Conservation (phyloP, 2,797 vertebrate genomes). For the Cichlasoma orientale region DNA sequence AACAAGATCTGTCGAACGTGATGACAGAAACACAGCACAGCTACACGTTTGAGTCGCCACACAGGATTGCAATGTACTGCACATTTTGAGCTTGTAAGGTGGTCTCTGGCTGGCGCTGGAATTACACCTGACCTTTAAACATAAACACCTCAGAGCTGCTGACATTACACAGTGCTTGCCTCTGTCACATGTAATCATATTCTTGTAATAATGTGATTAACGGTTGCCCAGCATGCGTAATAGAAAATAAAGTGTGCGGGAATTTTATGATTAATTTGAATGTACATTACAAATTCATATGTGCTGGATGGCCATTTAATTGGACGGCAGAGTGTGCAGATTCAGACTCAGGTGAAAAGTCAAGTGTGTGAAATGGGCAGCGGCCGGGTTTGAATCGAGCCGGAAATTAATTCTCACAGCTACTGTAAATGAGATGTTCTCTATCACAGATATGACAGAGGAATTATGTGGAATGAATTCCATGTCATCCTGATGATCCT, state of each 20-base stretch:
- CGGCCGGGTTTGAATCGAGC: slow-evolving; percentile 27
- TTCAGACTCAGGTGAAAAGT: slow-evolving; percentile 58
- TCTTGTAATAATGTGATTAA: slow-evolving; percentile 60
- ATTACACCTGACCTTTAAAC: slow-evolving; percentile 74
- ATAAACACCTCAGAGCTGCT: slow-evolving; percentile 51
- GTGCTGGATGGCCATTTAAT: slow-evolving; percentile 50
- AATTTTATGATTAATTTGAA: slow-evolving; percentile 54
- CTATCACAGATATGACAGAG: slow-evolving; percentile 58
- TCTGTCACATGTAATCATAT: slow-evolving; percentile 47
- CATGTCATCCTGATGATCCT: slow-evolving; percentile 44
- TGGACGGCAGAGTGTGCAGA: slow-evolving; percentile 42
- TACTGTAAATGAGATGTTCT: slow-evolving; percentile 66
- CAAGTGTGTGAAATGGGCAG: slow-evolving; percentile 61
- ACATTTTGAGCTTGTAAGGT: slow-evolving; percentile 21
- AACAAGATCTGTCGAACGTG: slow-evolving; percentile 51
- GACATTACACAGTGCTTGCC: slow-evolving; percentile 46
- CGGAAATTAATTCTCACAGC: slow-evolving; percentile 57
- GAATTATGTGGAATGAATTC: slow-evolving; percentile 61
- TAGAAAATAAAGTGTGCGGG: slow-evolving; percentile 35
- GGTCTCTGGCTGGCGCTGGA: slow-evolving; percentile 20
- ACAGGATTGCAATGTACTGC: neutral
- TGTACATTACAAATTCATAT: slow-evolving; percentile 51
- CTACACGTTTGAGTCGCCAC: slow-evolving; percentile 46
- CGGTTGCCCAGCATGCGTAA: slow-evolving; percentile 35
- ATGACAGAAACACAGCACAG: slow-evolving; percentile 48